Evolutionary conservation across 2,797 vertebrate genomes (phyloP), one percentile per base, ranked within the genome.

Genomic region (Amblyopsis hoosieri): DNA sequence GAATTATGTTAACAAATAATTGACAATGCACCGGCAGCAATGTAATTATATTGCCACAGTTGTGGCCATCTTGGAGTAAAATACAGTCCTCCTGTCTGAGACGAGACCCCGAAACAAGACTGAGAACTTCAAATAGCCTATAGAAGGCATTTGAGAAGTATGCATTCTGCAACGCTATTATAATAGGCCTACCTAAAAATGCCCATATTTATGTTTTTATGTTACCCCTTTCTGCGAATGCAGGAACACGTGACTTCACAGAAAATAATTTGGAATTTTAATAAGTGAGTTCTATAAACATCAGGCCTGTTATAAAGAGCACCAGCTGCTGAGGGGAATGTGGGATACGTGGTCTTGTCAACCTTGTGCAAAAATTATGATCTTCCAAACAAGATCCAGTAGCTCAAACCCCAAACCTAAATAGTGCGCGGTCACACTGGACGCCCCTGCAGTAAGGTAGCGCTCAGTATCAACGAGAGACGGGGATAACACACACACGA

Each of bases 281-380:
- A 19, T 57, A 57, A 66, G n/a, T 52, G 23, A 3, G 51, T 52
- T 47, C 37, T 49, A 58, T 48, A 46, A 62, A 62, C 52, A 31
- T 45, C 52, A 47, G 10, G 2, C 7, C 6, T 45, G 54, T 31
- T 12, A 50, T 8, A 57, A 65, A 51, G 63, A 57, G 33, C 54
- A 65, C 11, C 13, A 6, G 3, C 50, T 51, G 48, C 55, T 10
- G 23, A 29, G 12, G 8, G 48, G 55, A 6, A 45, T 37, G 10
- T 51, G 17, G 10, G 12, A n/a, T 19, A 45, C 17, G 15, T 45
- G 12, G 45, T 15, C 55, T 45, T 17, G 45, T 15, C 55, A 45
- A n/a, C 9, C 17, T 46, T 45, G 10, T 57, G 42, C 17, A 54
- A 23, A 23, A 23, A 23, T 23, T 0, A 23, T 23, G 23, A 23